phyloP scores from a whole-genome alignment of 2,888 invertebrate genomes.

The Andricus quercusramuli region DNA sequence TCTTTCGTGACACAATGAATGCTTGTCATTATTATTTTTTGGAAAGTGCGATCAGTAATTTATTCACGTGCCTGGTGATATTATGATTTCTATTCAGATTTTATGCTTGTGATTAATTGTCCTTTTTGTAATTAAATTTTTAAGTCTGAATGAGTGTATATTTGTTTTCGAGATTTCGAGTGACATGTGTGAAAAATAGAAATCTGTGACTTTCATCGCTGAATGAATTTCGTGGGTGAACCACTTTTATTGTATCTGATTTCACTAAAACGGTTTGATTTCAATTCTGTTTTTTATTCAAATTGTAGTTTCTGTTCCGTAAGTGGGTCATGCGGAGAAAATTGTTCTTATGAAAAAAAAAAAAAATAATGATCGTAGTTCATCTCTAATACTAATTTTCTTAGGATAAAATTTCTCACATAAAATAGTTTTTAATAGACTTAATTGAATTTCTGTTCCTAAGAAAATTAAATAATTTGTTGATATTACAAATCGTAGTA shows the following conservation, averaged over 20 bases:
- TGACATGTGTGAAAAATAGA: constrained; percentile 33
- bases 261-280: constrained; percentile 10
- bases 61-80: background rate
- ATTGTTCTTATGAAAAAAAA: background rate
- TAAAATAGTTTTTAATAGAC: background rate
- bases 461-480: background rate
- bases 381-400: background rate
- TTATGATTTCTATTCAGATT: background rate
- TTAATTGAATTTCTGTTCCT: background rate
- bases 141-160: background rate
- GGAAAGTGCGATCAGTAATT: background rate
- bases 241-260: constrained; percentile 33
- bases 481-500: background rate
- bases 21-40: constrained; percentile 26
- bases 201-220: constrained; percentile 34
- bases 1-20: constrained; percentile 14
- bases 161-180: constrained; percentile 1
- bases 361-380: background rate
- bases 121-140: background rate
- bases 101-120: background rate
- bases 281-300: background rate
- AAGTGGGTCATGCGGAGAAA: background rate
- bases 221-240: constrained; percentile 31
- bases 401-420: background rate
- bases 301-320: background rate